Conservation (phyloP, 1,140 invertebrate genomes). For the Drosophila sp. region DNA sequence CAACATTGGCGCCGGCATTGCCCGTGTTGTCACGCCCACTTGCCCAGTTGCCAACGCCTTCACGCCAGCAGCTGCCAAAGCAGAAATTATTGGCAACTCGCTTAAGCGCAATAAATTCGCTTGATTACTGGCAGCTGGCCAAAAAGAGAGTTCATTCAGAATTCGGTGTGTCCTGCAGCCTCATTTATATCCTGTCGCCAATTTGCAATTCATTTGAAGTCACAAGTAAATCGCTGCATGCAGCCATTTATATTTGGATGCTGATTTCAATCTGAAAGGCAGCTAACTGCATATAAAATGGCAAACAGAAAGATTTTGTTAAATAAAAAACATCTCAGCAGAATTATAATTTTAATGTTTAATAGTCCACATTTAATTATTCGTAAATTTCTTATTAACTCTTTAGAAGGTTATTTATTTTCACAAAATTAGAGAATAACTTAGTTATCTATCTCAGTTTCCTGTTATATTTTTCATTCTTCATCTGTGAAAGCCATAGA, state of each 20-base stretch:
- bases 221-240: conserved; percentile 60
- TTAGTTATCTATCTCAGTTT: neutral
- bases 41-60: neutral
- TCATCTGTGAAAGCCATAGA: conserved; percentile 7
- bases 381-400: no score
- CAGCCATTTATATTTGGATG: conserved; percentile 70
- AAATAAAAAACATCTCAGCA: no score
- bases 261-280: conserved; percentile 35
- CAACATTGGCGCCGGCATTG: conserved; percentile 15
- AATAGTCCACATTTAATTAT: no score
- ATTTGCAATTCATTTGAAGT: conserved; percentile 71
- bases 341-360: no score
- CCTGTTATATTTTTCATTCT: neutral
- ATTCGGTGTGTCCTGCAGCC: conserved; percentile 2
- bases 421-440: neutral
- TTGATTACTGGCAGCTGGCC: conserved; percentile 75
- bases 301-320: no score
- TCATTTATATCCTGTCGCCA: conserved; percentile 21
- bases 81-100: conserved; percentile 78
- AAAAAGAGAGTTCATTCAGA: conserved; percentile 11
- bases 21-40: neutral
- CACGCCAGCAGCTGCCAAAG: conserved; percentile 54
- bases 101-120: conserved; percentile 80
- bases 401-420: neutral
- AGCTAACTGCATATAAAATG: neutral